Percentiles rank a stretch among this genome's conserved stretches.
Conservation (phyloP, 2,113 vertebrate genomes). For the Pipra filicauda region DNA sequence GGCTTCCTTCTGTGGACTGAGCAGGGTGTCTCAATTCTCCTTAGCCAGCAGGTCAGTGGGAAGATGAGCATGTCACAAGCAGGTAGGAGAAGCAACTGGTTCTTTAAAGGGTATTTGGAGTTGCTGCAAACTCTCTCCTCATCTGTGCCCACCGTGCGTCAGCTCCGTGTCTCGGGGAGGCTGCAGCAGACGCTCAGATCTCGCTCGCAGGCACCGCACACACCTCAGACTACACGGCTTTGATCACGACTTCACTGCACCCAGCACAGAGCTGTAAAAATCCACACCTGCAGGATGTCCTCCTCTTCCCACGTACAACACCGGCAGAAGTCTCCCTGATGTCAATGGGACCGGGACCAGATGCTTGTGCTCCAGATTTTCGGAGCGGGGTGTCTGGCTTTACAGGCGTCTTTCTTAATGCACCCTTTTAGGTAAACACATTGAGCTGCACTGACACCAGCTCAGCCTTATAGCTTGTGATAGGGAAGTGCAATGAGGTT, state of each 20-base stretch:
- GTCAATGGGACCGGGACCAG: not conserved
- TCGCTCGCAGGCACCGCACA: rapidly evolving
- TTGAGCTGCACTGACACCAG: not conserved
- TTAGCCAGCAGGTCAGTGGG: not conserved
- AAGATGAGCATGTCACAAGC: rapidly evolving
- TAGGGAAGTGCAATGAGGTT: not conserved
- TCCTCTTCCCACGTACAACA: not conserved
- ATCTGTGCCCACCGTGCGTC: rapidly evolving
- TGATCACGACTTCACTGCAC: not conserved
- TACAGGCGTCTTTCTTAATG: rapidly evolving
- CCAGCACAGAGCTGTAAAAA: not conserved
- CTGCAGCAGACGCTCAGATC: not conserved
- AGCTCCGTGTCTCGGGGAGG: not conserved
- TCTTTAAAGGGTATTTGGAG: not conserved
- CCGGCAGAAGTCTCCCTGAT: not conserved
- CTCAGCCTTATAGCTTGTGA: not conserved
- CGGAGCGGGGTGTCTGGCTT: not conserved
- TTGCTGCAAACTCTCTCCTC: not conserved
- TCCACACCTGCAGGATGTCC: not conserved
- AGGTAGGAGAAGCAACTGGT: not conserved
- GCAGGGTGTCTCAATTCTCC: not conserved
- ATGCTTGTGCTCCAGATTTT: not conserved
- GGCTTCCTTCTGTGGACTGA: rapidly evolving
- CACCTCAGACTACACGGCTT: not conserved
- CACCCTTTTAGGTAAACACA: not conserved